A percentile compares a stretch with the other conserved stretches of the same genome.
Evolutionary conservation across 2,797 vertebrate species (phyloP).

Genomic region (Gymnopithys bicolor): DNA sequence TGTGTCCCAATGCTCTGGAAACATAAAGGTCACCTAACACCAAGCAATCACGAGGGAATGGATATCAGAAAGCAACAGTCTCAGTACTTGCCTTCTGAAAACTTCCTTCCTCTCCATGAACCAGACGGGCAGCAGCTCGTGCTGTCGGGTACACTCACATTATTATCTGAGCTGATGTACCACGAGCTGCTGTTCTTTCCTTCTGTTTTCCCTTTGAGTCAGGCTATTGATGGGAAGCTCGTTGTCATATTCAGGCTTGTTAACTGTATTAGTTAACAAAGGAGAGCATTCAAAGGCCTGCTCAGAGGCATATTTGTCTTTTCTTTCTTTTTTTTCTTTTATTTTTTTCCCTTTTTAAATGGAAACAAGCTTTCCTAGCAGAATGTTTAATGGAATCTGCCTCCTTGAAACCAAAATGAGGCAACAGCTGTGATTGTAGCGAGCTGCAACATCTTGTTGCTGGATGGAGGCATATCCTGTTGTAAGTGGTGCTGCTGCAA

Average conservation of each 20-base stretch:
- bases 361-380: background rate
- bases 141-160: background rate
- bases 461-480: background rate
- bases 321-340: background rate
- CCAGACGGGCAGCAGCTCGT: rapidly evolving
- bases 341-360: background rate
- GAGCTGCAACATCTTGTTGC: background rate
- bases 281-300: slow-evolving; percentile 13
- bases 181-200: background rate
- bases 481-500: background rate
- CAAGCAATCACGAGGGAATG: background rate
- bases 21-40: background rate
- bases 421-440: background rate
- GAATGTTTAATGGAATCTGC: background rate
- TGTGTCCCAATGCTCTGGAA: background rate
- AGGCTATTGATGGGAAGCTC: background rate
- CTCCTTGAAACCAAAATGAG: background rate
- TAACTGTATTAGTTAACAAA: background rate
- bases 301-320: background rate
- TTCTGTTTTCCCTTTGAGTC: background rate
- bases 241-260: background rate
- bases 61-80: background rate
- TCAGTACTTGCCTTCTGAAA: background rate
- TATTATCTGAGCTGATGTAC: background rate
- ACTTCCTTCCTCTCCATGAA: background rate